These are phyloP conservation scores for Calameuta filiformis DNA, from an alignment of 2,888 invertebrate species.

Conservation along the genomic window DNA sequence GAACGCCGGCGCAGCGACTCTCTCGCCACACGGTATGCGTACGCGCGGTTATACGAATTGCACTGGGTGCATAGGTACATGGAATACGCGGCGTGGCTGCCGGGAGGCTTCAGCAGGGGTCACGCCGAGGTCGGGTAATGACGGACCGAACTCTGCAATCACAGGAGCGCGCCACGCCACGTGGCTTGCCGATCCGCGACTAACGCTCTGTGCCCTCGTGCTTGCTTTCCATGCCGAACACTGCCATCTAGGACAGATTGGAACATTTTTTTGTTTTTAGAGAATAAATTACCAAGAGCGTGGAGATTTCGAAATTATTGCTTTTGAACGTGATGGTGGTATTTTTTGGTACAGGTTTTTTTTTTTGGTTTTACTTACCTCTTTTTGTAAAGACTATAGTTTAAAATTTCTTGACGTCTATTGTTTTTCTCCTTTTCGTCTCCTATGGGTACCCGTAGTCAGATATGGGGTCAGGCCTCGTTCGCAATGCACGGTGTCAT, in stretches of 20 bases:
- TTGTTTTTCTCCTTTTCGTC: background rate
- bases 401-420: background rate
- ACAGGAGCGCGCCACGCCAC: slow-evolving; percentile 62
- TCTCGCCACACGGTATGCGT: background rate
- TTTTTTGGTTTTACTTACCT: background rate
- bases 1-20: slow-evolving; percentile 19
- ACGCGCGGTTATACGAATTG: slow-evolving; percentile 7
- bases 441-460: background rate
- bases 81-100: slow-evolving; percentile 35
- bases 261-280: background rate
- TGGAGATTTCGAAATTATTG: background rate
- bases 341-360: background rate
- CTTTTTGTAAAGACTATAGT: background rate
- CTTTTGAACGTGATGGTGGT: background rate
- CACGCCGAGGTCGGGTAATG: slow-evolving; percentile 59
- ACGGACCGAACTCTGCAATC: slow-evolving; percentile 61
- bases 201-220: background rate
- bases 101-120: slow-evolving; percentile 56
- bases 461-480: background rate
- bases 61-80: slow-evolving; percentile 4
- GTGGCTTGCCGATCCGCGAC: slow-evolving; percentile 39
- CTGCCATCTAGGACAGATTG: background rate
- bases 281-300: background rate
- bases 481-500: slow-evolving; percentile 49
- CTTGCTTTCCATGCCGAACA: background rate